A percentile compares a stretch with the other conserved stretches of the same genome.
These are phyloP conservation scores for Thripadectes ignobilis DNA, from an alignment of 2,797 vertebrate species.

Conservation along the genomic window DNA sequence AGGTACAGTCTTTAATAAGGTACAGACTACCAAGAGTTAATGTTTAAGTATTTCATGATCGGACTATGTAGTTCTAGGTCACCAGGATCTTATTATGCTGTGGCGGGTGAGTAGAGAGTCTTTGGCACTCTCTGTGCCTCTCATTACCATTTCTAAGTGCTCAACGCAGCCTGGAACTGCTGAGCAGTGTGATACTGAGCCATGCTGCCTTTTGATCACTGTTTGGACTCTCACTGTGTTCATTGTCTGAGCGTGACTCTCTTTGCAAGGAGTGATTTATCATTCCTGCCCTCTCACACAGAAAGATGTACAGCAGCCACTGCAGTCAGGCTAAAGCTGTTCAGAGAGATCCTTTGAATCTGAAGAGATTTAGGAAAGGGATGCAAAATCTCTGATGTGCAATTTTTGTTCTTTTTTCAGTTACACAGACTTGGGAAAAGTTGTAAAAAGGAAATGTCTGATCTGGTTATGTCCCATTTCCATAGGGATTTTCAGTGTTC, in stretches of 20 bases:
- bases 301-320: neutral
- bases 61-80: neutral
- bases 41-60: neutral
- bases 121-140: neutral
- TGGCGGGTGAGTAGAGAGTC: neutral
- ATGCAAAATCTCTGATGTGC: neutral
- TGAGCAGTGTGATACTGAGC: neutral
- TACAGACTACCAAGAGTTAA: neutral
- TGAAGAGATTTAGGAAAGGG: neutral
- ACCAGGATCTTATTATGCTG: neutral
- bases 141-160: neutral
- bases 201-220: neutral
- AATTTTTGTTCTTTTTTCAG: neutral
- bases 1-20: neutral
- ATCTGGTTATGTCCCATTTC: neutral
- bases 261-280: neutral
- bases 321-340: neutral
- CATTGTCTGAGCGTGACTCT: neutral
- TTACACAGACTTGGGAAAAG: neutral
- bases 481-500: neutral
- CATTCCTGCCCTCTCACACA: neutral
- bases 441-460: neutral
- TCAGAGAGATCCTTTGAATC: neutral
- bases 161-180: neutral
- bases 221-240: neutral